These are phyloP conservation scores for Sebastes schlegelii DNA, from an alignment of 2,113 vertebrate species.

Conservation along the genomic window DNA sequence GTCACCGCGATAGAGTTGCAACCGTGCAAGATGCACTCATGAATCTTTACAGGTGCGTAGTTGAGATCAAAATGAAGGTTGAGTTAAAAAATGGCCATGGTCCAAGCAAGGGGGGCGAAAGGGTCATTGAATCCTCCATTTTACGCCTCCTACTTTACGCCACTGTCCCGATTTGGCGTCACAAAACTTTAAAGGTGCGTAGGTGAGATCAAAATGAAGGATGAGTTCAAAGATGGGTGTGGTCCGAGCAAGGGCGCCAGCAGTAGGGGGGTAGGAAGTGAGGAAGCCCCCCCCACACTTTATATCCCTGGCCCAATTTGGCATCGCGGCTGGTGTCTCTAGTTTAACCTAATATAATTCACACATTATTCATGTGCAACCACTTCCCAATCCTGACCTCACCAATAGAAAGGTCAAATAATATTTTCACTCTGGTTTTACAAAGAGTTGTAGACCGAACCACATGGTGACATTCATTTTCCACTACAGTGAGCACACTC, in stretches of 20 bases:
- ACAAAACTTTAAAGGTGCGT: neutral
- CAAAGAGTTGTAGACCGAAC: neutral
- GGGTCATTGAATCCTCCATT: no score
- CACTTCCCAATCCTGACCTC: slow-evolving; percentile 6
- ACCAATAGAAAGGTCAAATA: slow-evolving; percentile 18
- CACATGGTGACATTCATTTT: slow-evolving; percentile 44
- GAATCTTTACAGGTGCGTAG: neutral
- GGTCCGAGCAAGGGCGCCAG: neutral
- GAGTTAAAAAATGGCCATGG: neutral
- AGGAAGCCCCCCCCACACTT: no score
- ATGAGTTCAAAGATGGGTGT: neutral
- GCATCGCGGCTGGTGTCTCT: neutral
- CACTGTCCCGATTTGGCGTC: neutral
- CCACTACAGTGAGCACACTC: slow-evolving; percentile 19
- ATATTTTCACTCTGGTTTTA: slow-evolving; percentile 14
- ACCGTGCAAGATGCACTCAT: neutral
- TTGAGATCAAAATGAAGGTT: neutral
- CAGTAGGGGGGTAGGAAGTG: neutral
- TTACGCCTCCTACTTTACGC: no score
- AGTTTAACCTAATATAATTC: slow-evolving; percentile 11
- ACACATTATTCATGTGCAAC: slow-evolving; percentile 26
- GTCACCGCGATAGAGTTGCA: no score
- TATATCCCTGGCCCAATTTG: neutral
- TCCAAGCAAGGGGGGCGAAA: neutral
- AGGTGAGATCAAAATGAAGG: neutral